Evolutionary conservation across 2,888 invertebrate genomes (phyloP).

Genomic region (Drosophila diplacantha): DNA sequence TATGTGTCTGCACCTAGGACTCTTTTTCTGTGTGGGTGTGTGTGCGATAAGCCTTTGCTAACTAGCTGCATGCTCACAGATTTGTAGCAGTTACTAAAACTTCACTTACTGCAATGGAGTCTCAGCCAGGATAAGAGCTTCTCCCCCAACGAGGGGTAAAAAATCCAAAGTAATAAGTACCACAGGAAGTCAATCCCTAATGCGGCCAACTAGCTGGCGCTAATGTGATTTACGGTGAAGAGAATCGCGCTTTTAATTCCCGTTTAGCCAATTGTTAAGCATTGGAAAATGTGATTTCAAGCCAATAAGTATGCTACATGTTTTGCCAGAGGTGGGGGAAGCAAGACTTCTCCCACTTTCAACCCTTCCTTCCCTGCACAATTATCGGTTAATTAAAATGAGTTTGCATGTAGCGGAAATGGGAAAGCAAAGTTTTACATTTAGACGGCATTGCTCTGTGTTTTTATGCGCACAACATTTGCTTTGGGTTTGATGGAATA

Average conservation of each 20-base stretch:
- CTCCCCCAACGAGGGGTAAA: not conserved
- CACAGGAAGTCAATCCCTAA: conserved; percentile 18
- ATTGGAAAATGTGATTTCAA: conserved; percentile 17
- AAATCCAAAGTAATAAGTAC: not conserved
- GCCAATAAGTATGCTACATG: conserved; percentile 25
- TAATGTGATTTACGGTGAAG: conserved; percentile 29
- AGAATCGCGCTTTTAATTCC: conserved; percentile 20
- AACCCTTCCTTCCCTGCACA: not conserved
- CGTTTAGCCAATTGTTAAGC: conserved; percentile 23
- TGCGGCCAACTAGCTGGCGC: conserved; percentile 30
- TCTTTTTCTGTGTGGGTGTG: not conserved
- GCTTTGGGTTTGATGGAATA: not conserved
- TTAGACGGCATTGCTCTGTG: conserved; percentile 5
- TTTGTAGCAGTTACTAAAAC: conserved; percentile 44
- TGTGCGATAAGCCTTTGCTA: conserved; percentile 62
- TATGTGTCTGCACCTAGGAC: conserved; percentile 12
- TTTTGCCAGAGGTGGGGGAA: not conserved
- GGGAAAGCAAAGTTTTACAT: conserved; percentile 24
- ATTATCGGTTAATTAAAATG: conserved; percentile 39
- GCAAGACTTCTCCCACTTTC: not conserved
- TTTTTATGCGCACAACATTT: conserved; percentile 4
- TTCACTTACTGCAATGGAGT: conserved; percentile 35
- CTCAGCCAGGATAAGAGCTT: conserved; percentile 14
- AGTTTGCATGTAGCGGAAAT: conserved; percentile 25
- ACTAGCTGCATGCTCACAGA: conserved; percentile 56